phyloP scores from a whole-genome alignment of 2,888 invertebrate species.

The Folsomia candida region DNA sequence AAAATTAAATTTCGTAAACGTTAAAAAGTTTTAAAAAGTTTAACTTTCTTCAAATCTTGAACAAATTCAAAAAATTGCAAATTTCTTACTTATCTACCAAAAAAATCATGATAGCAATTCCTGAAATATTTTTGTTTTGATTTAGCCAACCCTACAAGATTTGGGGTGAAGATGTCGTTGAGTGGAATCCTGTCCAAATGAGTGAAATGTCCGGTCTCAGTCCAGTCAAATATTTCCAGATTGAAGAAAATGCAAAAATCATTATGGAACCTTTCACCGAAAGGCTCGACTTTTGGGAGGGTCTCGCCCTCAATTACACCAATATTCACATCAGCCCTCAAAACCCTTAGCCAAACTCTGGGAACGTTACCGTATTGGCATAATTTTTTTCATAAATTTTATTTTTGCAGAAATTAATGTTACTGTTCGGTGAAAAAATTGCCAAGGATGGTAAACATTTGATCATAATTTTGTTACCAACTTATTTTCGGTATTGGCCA shows the following conservation, averaged over 20 bases:
- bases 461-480: too few relatives aligned
- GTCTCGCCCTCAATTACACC: conserved; percentile 34
- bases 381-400: too few relatives aligned
- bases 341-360: too few relatives aligned
- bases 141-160: conserved; percentile 33
- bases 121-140: conserved; percentile 1
- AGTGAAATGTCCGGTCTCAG: conserved; percentile 33
- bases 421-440: too few relatives aligned
- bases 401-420: too few relatives aligned
- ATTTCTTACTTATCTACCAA: conserved; percentile 5
- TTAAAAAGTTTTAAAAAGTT: background rate
- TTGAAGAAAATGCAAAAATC: conserved; percentile 30
- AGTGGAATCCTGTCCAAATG: conserved; percentile 40
- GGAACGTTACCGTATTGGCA: too few relatives aligned
- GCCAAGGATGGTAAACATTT: too few relatives aligned
- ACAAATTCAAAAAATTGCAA: background rate
- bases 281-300: conserved; percentile 44
- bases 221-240: conserved; percentile 34
- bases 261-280: conserved; percentile 43
- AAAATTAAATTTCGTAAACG: background rate
- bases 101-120: background rate
- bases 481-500: too few relatives aligned
- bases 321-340: conserved; percentile 29
- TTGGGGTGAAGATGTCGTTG: conserved; percentile 31
- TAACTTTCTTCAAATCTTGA: background rate